Evolutionary conservation across 2,797 vertebrate genomes (phyloP).

Genomic region (Hipposideros larvatus): DNA sequence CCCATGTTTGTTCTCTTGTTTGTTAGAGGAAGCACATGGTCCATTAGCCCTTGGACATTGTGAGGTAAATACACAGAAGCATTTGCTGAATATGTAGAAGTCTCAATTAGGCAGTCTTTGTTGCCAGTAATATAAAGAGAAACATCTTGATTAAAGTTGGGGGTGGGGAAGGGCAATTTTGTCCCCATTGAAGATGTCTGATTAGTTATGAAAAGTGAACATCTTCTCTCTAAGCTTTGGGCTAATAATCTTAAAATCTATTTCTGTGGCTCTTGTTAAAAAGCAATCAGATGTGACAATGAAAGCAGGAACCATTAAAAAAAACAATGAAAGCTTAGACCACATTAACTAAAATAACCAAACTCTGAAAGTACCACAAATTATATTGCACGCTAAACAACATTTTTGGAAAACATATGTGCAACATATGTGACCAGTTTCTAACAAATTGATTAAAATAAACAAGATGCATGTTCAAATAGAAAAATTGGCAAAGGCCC

Average conservation of each 20-base stretch:
- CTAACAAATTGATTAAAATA: constrained; percentile 67
- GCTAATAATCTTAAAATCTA: constrained; percentile 77
- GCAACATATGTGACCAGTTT: neutral
- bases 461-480: constrained; percentile 49
- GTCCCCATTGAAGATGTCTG: constrained; percentile 64
- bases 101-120: constrained; percentile 74
- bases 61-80: constrained; percentile 60
- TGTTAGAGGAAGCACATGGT: constrained; percentile 68
- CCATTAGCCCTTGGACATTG: constrained; percentile 70
- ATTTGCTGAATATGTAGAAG: constrained; percentile 60
- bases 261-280: constrained; percentile 71
- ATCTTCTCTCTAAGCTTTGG: constrained; percentile 70
- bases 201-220: constrained; percentile 75
- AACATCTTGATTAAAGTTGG: constrained; percentile 72
- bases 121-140: constrained; percentile 72
- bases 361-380: constrained; percentile 40
- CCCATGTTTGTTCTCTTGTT: constrained; percentile 58
- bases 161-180: constrained; percentile 50
- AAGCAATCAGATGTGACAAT: constrained; percentile 65
- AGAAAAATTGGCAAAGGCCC: constrained; percentile 57
- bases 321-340: constrained; percentile 68
- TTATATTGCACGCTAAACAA: constrained; percentile 63
- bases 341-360: constrained; percentile 29
- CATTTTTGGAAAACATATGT: constrained; percentile 58
- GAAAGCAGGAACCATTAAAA: constrained; percentile 68